phyloP scores from a whole-genome alignment of 2,113 vertebrate genomes.

The Melanotaenia duboulayi region DNA sequence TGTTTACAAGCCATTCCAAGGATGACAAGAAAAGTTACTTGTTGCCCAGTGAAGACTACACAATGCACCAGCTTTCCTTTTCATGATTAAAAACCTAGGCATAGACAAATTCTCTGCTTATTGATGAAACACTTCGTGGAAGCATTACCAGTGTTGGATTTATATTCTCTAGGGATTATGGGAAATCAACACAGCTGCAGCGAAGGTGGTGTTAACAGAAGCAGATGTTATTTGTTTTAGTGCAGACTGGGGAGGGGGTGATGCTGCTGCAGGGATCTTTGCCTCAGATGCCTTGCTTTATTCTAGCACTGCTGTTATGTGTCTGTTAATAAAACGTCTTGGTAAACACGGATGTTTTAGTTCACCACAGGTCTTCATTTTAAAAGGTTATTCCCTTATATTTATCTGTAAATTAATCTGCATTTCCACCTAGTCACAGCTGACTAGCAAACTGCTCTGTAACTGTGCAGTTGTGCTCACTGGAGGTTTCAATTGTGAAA shows the following conservation, averaged over 20 bases:
- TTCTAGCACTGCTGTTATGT: neutral
- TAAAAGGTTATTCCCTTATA: neutral
- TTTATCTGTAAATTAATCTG: neutral
- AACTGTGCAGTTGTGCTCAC: neutral
- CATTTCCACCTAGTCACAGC: neutral
- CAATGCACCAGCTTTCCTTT: constrained; percentile 16
- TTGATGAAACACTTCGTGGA: constrained; percentile 57
- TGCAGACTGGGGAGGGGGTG: constrained; percentile 22
- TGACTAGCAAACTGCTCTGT: neutral
- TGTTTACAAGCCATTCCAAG: neutral
- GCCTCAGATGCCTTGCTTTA: constrained; percentile 13
- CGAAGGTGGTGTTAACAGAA: constrained; percentile 59
- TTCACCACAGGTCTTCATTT: neutral
- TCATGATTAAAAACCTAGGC: neutral
- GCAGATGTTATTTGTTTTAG: constrained; percentile 77
- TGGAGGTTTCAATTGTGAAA: neutral
- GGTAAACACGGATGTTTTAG: constrained; percentile 27
- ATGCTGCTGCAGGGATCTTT: constrained; percentile 15
- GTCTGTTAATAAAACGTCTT: constrained; percentile 18
- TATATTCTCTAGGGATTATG: constrained; percentile 65
- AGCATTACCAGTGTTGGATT: constrained; percentile 38
- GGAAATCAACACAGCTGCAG: constrained; percentile 71
- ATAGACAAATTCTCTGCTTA: constrained; percentile 31
- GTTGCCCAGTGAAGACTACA: constrained; percentile 14
- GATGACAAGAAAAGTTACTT: constrained; percentile 7